These are phyloP conservation scores for Chiloscyllium punctatum DNA, from an alignment of 2,797 vertebrate genomes.

Conservation along the genomic window DNA sequence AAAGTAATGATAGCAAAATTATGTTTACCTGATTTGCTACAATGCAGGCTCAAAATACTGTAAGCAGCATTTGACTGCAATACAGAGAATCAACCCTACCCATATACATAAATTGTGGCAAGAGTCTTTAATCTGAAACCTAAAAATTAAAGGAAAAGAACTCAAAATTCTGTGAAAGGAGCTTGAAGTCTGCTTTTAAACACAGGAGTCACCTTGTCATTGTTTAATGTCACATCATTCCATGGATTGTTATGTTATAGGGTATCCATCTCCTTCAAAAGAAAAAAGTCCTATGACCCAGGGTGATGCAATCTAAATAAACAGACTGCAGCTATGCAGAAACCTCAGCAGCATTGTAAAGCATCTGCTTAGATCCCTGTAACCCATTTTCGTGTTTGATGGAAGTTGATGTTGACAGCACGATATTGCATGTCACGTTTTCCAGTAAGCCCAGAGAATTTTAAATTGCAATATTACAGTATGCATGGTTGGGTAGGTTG, in stretches of 20 bases:
- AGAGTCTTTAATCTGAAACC: background rate
- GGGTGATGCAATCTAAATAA: background rate
- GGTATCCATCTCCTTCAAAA: background rate
- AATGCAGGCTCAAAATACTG: background rate
- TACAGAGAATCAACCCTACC: background rate
- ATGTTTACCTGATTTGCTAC: background rate
- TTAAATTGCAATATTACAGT: background rate
- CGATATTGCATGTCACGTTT: background rate
- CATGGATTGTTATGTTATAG: background rate
- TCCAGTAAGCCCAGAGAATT: background rate
- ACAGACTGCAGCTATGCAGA: background rate
- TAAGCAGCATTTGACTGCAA: background rate
- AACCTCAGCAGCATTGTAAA: background rate
- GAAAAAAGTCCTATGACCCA: background rate
- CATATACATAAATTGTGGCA: background rate
- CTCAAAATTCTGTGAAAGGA: background rate
- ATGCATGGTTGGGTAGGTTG: background rate
- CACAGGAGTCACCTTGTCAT: background rate
- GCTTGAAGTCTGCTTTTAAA: background rate
- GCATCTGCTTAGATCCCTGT: background rate
- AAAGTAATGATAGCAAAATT: background rate
- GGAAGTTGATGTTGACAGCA: background rate
- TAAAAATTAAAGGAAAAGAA: background rate
- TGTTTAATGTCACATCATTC: background rate
- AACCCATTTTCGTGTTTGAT: background rate